phyloP scores from a whole-genome alignment of 53 echinoderm and acorn worm species.

The Paelopatides confundens region DNA sequence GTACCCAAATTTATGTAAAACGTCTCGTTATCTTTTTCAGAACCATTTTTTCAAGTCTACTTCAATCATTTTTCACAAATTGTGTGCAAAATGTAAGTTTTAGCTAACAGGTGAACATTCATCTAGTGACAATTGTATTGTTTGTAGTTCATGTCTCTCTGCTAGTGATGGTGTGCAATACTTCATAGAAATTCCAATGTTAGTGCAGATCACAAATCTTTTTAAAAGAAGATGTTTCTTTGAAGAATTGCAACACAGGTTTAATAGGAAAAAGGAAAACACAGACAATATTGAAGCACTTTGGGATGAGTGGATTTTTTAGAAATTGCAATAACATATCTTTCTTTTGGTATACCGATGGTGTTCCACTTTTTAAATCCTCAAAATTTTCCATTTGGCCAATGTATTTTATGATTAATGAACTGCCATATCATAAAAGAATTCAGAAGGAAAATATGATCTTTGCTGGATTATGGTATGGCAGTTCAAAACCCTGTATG shows the following conservation, averaged over 20 bases:
- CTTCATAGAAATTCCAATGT: constrained; percentile 13
- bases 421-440: background rate
- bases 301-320: background rate
- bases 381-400: background rate
- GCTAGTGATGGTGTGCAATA: background rate
- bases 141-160: background rate
- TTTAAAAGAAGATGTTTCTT: background rate
- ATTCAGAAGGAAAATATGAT: background rate
- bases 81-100: background rate
- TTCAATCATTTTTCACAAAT: constrained; percentile 3
- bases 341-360: background rate
- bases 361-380: background rate
- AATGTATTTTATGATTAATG: background rate
- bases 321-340: background rate
- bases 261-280: background rate
- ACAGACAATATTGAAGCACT: background rate
- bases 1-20: constrained; percentile 20
- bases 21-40: background rate
- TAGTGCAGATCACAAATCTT: background rate
- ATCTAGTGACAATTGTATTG: background rate
- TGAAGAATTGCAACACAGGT: constrained; percentile 3
- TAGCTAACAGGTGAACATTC: background rate
- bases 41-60: background rate
- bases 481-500: background rate
- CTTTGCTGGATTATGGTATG: constrained; percentile 1